These are phyloP conservation scores for Melipona quadrifasciata DNA, from an alignment of 1,140 invertebrate species.

Conservation along the genomic window DNA sequence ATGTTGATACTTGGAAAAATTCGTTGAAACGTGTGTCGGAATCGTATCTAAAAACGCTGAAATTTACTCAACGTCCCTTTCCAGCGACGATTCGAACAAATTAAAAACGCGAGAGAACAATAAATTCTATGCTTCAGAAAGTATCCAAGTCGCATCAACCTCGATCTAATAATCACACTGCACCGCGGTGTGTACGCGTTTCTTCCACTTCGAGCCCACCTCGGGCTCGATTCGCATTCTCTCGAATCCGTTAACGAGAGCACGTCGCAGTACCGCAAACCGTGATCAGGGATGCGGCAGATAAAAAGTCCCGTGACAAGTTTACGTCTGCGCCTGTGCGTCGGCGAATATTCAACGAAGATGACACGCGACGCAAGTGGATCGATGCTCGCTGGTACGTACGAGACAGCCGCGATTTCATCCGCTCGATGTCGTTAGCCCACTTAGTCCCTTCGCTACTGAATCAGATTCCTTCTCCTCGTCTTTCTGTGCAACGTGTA, in stretches of 20 bases:
- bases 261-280: conserved; percentile 60
- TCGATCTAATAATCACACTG: background rate
- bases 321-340: conserved; percentile 54
- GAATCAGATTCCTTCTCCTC: too few relatives aligned
- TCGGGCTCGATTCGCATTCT: background rate
- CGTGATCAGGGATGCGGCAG: conserved; percentile 67
- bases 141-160: background rate
- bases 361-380: conserved; percentile 55
- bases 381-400: background rate
- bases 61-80: too few relatives aligned
- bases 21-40: background rate
- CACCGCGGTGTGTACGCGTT: background rate
- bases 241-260: conserved; percentile 48
- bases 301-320: conserved; percentile 60
- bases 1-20: background rate
- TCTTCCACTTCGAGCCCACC: conserved; percentile 25
- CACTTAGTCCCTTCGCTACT: background rate
- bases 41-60: fast-evolving
- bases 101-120: too few relatives aligned
- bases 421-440: too few relatives aligned
- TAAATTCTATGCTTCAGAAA: background rate
- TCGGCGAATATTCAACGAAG: conserved; percentile 43
- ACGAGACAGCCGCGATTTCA: background rate
- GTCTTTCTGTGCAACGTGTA: too few relatives aligned
- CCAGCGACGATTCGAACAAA: too few relatives aligned